These are phyloP conservation scores for Eulemur coronatus DNA, from an alignment of 2,797 vertebrate genomes.

Conservation along the genomic window DNA sequence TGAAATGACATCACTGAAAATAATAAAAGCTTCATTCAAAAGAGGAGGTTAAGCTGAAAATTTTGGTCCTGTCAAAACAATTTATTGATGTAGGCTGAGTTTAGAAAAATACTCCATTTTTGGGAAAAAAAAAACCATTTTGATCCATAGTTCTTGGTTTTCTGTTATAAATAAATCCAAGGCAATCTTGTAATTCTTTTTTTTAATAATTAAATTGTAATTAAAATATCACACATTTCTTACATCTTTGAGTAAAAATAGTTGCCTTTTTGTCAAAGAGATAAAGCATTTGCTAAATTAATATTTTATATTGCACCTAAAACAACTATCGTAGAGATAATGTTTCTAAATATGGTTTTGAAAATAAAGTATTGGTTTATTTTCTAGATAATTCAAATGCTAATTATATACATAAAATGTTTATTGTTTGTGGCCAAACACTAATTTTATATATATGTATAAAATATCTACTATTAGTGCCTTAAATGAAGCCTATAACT, in stretches of 20 bases:
- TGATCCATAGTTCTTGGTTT: constrained; percentile 8
- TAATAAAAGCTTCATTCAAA: constrained; percentile 31
- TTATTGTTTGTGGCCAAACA: not conserved
- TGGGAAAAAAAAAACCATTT: not conserved
- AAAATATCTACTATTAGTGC: constrained; percentile 6
- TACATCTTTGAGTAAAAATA: constrained; percentile 10
- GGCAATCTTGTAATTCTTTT: not conserved
- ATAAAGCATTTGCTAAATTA: constrained; percentile 22
- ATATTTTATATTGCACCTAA: not conserved
- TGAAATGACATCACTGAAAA: constrained; percentile 33
- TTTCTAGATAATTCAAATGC: not conserved
- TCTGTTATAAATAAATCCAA: not conserved
- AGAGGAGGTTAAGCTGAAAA: not conserved
- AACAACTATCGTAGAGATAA: not conserved
- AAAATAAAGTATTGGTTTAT: constrained; percentile 3
- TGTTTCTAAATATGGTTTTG: constrained; percentile 37
- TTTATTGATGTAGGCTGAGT: not conserved
- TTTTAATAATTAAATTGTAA: not conserved
- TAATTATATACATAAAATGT: not conserved
- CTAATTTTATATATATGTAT: not conserved
- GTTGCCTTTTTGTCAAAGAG: not conserved
- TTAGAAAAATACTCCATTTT: constrained; percentile 7
- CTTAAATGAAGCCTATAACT: constrained; percentile 41
- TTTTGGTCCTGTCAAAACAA: not conserved
- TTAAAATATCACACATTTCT: constrained; percentile 36